Evolutionary conservation across 1,140 invertebrate species (phyloP).

Genomic region (Melanaphis sacchari): DNA sequence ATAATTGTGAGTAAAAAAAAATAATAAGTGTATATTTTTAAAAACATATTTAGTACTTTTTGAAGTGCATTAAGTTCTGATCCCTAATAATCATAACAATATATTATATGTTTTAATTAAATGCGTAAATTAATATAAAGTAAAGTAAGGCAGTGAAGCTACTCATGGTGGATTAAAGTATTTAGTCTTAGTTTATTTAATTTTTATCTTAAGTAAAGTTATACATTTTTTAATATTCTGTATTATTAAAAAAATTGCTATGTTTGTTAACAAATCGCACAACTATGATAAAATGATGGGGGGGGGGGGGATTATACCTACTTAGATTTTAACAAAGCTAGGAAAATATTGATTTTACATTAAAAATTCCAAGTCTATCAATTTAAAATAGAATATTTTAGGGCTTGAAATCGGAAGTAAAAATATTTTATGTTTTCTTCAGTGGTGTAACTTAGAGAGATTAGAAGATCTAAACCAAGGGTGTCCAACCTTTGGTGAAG

Average conservation of each 20-base stretch:
- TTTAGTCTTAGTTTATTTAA: not conserved
- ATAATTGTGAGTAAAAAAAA: too few species aligned
- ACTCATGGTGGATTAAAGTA: not conserved
- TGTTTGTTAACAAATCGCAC: not conserved
- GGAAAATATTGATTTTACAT: not conserved
- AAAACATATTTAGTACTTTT: too few species aligned
- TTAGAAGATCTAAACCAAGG: too few species aligned
- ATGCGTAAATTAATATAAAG: not conserved
- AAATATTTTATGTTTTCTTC: too few species aligned
- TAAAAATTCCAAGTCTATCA: not conserved
- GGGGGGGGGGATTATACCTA: too few species aligned
- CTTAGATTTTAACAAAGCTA: not conserved
- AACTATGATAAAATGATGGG: not conserved
- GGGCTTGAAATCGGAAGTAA: too few species aligned
- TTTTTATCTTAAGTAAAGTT: not conserved
- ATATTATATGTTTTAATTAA: not conserved
- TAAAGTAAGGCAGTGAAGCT: not conserved
- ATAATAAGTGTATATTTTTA: too few species aligned
- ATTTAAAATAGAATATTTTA: not conserved
- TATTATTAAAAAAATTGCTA: not conserved
- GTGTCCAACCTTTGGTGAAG: too few species aligned
- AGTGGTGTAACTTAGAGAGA: too few species aligned
- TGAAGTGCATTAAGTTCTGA: too few species aligned
- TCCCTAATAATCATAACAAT: too few species aligned
- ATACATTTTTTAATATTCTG: conserved; percentile 3